These are phyloP conservation scores for Tadarida brasiliensis DNA, from an alignment of 2,797 vertebrate species.

Conservation along the genomic window DNA sequence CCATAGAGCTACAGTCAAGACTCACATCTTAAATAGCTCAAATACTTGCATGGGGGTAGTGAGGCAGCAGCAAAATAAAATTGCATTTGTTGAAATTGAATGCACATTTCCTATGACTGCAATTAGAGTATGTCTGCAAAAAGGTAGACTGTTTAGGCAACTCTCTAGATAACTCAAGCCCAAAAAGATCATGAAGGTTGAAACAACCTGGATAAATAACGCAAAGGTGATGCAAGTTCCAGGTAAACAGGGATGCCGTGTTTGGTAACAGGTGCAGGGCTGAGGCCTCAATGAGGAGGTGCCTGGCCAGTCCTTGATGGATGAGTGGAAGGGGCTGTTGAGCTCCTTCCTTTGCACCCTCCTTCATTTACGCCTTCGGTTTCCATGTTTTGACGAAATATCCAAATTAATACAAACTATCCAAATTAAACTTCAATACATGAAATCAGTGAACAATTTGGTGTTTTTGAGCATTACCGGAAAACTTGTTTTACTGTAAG, in stretches of 20 bases:
- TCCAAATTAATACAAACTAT: neutral
- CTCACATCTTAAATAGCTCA: neutral
- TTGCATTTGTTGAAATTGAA: neutral
- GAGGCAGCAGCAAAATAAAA: neutral
- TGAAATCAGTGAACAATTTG: neutral
- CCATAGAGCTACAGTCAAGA: neutral
- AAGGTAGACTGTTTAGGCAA: neutral
- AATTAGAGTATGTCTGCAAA: neutral
- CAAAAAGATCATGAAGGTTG: neutral
- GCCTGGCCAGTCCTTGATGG: neutral
- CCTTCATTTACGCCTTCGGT: neutral
- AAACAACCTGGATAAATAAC: neutral
- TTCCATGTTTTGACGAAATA: neutral
- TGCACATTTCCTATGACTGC: neutral
- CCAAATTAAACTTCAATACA: neutral
- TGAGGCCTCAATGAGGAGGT: neutral
- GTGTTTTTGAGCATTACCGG: neutral
- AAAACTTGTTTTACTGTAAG: neutral
- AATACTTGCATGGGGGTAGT: neutral
- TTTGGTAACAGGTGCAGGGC: neutral
- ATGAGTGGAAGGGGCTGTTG: neutral
- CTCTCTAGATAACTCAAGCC: neutral
- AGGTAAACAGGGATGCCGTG: neutral
- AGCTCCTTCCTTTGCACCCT: neutral
- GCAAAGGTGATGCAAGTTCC: neutral